phyloP scores from a whole-genome alignment of 2,888 invertebrate genomes.

The Asteroscopus sphinx region DNA sequence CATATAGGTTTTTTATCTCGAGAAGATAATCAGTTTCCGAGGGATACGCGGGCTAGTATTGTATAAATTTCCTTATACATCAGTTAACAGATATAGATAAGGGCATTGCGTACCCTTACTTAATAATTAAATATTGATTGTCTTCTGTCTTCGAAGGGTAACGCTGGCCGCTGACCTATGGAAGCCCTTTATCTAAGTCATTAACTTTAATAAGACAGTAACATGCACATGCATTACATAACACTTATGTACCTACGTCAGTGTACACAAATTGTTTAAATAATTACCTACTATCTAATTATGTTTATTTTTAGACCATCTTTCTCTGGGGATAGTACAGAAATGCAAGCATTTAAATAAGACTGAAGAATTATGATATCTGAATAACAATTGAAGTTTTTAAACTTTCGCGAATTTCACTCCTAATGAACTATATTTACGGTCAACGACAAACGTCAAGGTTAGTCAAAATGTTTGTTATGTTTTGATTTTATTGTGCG shows the following conservation, averaged over 20 bases:
- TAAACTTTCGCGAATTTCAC: too few species aligned
- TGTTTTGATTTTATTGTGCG: too few species aligned
- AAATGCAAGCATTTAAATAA: background rate
- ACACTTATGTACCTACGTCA: constrained; percentile 10
- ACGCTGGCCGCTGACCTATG: constrained; percentile 38
- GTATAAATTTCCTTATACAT: background rate
- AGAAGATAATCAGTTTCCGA: too few species aligned
- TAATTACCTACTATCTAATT: constrained; percentile 9
- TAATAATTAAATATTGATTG: constrained; percentile 28
- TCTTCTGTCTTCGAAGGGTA: constrained; percentile 17
- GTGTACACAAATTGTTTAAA: constrained; percentile 32
- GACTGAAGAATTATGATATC: too few species aligned
- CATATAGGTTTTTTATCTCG: too few species aligned
- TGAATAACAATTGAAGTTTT: too few species aligned
- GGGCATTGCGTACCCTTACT: constrained; percentile 15
- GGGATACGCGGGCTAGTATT: too few species aligned
- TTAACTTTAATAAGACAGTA: constrained; percentile 49
- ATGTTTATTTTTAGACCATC: background rate
- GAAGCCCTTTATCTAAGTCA: constrained; percentile 47
- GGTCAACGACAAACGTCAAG: too few species aligned
- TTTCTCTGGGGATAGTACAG: background rate
- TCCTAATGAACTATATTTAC: too few species aligned
- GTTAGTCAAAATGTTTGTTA: too few species aligned
- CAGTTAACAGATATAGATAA: constrained; percentile 28
- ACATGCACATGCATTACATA: constrained; percentile 27